These are phyloP conservation scores for Smithornis capensis DNA, from an alignment of 2,113 vertebrate genomes.

Conservation along the genomic window DNA sequence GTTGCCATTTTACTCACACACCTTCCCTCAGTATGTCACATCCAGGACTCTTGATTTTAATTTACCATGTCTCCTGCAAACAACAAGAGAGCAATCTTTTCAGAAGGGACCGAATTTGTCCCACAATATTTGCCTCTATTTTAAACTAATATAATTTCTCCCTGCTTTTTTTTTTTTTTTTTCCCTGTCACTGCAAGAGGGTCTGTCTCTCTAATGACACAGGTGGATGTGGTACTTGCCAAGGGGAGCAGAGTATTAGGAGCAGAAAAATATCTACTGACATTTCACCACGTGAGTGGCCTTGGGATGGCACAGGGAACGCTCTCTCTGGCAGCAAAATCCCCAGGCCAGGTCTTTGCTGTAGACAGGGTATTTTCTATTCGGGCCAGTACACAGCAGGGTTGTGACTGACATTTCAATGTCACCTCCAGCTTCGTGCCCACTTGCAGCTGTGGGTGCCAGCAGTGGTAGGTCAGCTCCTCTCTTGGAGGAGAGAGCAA, in stretches of 20 bases:
- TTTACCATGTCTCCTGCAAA: not conserved
- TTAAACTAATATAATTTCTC: not conserved
- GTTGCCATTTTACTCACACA: not conserved
- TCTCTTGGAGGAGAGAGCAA: not conserved
- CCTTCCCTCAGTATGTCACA: not conserved
- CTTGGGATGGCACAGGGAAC: not conserved
- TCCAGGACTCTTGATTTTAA: not conserved
- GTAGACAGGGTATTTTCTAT: not conserved
- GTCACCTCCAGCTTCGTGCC: not conserved
- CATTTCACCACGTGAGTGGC: not conserved
- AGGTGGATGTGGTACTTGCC: constrained; percentile 23
- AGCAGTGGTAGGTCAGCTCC: not conserved
- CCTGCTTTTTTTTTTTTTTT: not conserved
- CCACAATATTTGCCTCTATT: not conserved
- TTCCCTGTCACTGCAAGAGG: not conserved
- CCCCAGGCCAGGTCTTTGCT: not conserved
- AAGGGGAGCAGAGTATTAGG: constrained; percentile 1
- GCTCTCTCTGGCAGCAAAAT: not conserved
- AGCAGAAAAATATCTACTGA: constrained; percentile 44
- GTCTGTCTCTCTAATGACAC: constrained; percentile 15
- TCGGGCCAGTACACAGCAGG: not conserved
- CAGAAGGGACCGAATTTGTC: not conserved
- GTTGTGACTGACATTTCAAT: not conserved
- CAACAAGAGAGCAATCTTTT: not conserved
- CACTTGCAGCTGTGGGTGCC: not conserved